Conservation (phyloP, 2,888 invertebrate species). For the Trichopoda pennipes region DNA sequence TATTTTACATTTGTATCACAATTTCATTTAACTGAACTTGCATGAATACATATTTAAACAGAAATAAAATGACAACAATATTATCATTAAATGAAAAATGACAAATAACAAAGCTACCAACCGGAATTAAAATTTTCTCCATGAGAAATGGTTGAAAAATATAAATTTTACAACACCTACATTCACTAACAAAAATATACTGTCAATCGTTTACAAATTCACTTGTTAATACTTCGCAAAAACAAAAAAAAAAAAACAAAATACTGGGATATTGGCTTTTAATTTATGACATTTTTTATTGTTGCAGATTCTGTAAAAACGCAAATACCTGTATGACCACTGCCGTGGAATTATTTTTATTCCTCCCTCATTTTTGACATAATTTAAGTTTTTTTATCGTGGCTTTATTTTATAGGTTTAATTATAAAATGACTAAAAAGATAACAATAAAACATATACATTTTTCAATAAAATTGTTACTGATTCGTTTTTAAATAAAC, state of each 20-base stretch:
- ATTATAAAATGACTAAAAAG: neutral
- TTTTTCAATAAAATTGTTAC: neutral
- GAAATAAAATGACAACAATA: constrained; percentile 58
- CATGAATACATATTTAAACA: neutral
- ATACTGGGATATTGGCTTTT: constrained; percentile 49
- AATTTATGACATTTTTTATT: constrained; percentile 57
- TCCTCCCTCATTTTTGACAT: constrained; percentile 4
- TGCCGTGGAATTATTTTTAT: neutral
- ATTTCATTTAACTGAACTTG: constrained; percentile 43
- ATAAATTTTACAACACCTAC: constrained; percentile 62
- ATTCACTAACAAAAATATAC: constrained; percentile 2
- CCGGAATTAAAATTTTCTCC: constrained; percentile 68
- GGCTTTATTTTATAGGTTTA: too few species aligned
- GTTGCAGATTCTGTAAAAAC: constrained; percentile 14
- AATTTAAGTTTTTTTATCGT: too few species aligned
- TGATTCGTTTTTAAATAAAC: too few species aligned
- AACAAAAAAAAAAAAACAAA: constrained; percentile 52
- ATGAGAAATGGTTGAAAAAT: constrained; percentile 67
- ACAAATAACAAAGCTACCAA: constrained; percentile 66
- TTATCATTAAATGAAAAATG: constrained; percentile 65
- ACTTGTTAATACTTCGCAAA: constrained; percentile 10
- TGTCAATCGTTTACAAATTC: neutral
- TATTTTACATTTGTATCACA: constrained; percentile 15
- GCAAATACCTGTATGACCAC: constrained; percentile 1
- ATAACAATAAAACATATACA: neutral